Percentiles rank a stretch among this genome's conserved stretches.
phyloP scores from a whole-genome alignment of 2,888 invertebrate species.

The Parnassius glacialis region DNA sequence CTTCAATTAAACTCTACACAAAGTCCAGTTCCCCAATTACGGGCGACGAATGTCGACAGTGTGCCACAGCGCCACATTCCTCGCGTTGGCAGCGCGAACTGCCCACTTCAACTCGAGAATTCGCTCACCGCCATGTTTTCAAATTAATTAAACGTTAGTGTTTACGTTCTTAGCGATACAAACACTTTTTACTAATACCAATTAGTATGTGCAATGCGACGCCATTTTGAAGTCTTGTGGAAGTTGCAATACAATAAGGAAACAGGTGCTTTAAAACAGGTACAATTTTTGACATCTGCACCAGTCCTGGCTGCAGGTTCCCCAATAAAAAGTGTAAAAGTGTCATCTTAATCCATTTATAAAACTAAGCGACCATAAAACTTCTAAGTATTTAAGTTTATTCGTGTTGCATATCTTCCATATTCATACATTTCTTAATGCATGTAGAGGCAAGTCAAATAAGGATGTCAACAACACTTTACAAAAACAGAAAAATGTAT shows the following conservation, averaged over 20 bases:
- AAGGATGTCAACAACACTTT: too few species aligned
- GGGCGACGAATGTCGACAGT: neutral
- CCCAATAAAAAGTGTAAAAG: too few species aligned
- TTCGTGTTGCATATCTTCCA: too few species aligned
- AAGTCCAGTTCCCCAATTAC: neutral
- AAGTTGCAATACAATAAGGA: neutral
- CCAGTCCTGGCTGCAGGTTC: neutral
- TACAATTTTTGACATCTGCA: neutral
- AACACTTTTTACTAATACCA: neutral
- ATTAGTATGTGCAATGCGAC: neutral
- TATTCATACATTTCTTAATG: too few species aligned
- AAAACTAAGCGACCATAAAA: too few species aligned
- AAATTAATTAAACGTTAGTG: neutral
- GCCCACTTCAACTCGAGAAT: neutral
- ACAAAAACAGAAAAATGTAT: too few species aligned
- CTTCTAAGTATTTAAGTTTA: too few species aligned
- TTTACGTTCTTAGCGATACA: neutral
- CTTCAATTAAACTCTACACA: neutral
- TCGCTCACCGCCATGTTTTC: neutral
- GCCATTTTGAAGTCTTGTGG: neutral
- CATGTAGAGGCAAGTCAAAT: too few species aligned
- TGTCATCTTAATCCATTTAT: too few species aligned
- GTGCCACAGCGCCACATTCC: constrained; percentile 5
- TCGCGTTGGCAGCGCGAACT: neutral
- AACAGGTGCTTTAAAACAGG: neutral